phyloP scores from a whole-genome alignment of 1,140 invertebrate species.

The Zaprionus taronus region DNA sequence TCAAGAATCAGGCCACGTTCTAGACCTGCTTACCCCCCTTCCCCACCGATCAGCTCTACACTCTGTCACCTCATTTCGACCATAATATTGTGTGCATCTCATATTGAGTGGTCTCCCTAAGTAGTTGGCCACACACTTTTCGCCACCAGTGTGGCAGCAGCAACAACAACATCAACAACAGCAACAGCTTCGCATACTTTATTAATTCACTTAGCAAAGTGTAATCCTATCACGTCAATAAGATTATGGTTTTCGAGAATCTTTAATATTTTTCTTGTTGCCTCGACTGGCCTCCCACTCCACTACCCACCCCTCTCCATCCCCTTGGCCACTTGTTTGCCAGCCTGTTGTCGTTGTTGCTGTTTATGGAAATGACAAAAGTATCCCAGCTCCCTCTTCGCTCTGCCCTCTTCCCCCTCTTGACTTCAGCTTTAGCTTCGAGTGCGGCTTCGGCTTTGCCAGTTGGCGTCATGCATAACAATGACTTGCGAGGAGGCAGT shows the following conservation, averaged over 20 bases:
- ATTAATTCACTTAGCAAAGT: constrained; percentile 84
- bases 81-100: constrained; percentile 79
- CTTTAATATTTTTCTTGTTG: constrained; percentile 77
- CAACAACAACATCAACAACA: neutral
- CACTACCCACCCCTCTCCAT: too few species aligned
- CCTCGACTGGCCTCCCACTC: neutral
- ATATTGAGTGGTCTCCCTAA: constrained; percentile 73
- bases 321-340: constrained; percentile 38
- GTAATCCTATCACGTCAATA: constrained; percentile 84
- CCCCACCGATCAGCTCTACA: constrained; percentile 17
- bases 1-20: constrained; percentile 74
- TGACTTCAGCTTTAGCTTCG: constrained; percentile 41
- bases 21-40: constrained; percentile 16
- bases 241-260: constrained; percentile 83
- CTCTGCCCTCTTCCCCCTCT: constrained; percentile 30
- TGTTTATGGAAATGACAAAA: constrained; percentile 76
- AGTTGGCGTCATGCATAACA: constrained; percentile 77
- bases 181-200: constrained; percentile 61
- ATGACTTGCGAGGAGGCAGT: constrained; percentile 63
- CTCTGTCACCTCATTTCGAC: constrained; percentile 56
- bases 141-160: constrained; percentile 12
- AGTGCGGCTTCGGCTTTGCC: constrained; percentile 50
- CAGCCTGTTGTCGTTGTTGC: constrained; percentile 56
- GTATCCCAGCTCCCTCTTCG: constrained; percentile 24
- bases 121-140: constrained; percentile 60